Base-by-base conservation (phyloP, 2,797 vertebrate genomes). In the Menidia menidia region DNA sequence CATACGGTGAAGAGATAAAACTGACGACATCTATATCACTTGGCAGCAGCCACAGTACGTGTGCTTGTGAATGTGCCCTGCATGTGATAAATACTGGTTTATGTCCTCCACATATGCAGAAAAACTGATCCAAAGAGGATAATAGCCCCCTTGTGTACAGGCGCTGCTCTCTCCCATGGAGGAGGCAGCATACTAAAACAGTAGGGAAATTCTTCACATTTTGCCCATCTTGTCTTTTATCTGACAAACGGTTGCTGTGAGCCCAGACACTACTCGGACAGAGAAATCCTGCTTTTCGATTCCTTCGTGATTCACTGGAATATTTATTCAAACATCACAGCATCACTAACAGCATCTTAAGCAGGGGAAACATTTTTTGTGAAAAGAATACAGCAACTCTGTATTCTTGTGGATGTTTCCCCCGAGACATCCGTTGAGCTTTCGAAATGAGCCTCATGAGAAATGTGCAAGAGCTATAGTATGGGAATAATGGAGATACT, bases 111-210 rank as follows among this genome's bases (percentile, higher is more conserved):
- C 75, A 73, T 66, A 83, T 73, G 68, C 71, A 82, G 74, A 67
- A 82, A 67, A 70, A 78, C 57, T 68, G 69, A 75, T 71, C 67
- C 75, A 85, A 89, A 68, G 50, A 72, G 12, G 6, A 88, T 79
- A 88, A 84, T 81, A 62, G 76, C 31, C 56, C 75, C 77, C 73
- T 81, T 92, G 81, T 89, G 68, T 63, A 39, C 73, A 77, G 71
- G 65, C 60, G 55, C 33, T 31, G 55, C 33, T 69, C 59, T 72
- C 61, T 72, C 61, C 79, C 80, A 32, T 44, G 35, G 58, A 73
- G 59, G 78, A 64, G 78, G 86, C n/a, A 14, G 62, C 2, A 13
- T 61, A 62, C 69, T 77, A 72, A 77, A 81, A 57, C 12, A 6
- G 60, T 56, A 73, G 52, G 68, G 18, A 70, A 47, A 84, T 77